Evolutionary conservation across 2,797 vertebrate species (phyloP).

Genomic region (Heterohyrax brucei): DNA sequence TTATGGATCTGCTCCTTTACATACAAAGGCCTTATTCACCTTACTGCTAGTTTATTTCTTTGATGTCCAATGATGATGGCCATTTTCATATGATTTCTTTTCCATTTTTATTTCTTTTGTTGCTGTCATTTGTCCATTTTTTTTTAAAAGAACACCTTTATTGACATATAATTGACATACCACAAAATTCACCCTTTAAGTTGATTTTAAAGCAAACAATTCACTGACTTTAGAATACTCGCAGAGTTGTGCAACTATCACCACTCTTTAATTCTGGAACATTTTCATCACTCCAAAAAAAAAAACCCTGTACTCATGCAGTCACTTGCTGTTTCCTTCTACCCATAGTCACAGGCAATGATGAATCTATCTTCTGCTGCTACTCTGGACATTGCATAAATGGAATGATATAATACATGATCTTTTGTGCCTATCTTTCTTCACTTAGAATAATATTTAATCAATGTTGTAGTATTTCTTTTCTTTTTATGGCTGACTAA

Average conservation of each 20-base stretch:
- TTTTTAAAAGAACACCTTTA: neutral
- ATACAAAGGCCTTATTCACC: conserved; percentile 67
- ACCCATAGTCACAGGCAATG: neutral
- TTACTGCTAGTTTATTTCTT: neutral
- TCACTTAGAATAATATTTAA: neutral
- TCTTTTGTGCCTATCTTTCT: neutral
- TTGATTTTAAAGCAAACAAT: neutral
- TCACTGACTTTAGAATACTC: neutral
- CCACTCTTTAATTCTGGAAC: neutral
- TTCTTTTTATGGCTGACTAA: neutral
- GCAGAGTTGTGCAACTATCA: neutral
- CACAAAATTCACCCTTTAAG: neutral
- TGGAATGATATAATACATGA: neutral
- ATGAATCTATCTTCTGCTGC: neutral
- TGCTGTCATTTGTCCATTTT: neutral
- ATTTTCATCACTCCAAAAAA: neutral
- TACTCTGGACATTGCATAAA: neutral
- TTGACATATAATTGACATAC: neutral
- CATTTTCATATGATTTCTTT: neutral
- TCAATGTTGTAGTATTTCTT: neutral
- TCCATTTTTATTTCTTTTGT: neutral
- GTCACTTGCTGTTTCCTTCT: neutral
- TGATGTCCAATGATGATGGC: neutral
- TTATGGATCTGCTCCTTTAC: conserved; percentile 50
- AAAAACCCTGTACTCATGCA: neutral